These are phyloP conservation scores for Calypte anna DNA, from an alignment of 2,113 vertebrate species.

Conservation along the genomic window DNA sequence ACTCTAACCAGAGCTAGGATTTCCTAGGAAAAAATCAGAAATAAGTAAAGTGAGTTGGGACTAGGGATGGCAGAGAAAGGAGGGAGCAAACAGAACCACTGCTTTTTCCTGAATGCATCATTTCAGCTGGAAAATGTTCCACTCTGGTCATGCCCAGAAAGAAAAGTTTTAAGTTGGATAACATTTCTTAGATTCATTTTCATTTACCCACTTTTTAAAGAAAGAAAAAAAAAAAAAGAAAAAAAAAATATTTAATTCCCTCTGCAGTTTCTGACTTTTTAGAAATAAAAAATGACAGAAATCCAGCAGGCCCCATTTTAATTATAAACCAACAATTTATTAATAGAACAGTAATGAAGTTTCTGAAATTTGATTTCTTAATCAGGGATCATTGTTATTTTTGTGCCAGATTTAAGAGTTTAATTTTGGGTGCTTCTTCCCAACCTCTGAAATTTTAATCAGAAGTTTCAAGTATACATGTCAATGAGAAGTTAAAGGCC, in stretches of 20 bases:
- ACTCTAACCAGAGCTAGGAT: neutral
- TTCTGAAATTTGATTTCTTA: conserved; percentile 69
- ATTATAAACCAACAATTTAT: conserved; percentile 24
- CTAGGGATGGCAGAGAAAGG: neutral
- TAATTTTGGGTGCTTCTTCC: conserved; percentile 68
- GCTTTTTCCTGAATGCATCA: neutral
- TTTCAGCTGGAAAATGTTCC: neutral
- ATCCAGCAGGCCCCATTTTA: neutral
- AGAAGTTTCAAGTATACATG: conserved; percentile 67
- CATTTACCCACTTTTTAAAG: neutral
- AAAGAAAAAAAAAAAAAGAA: too few relatives aligned
- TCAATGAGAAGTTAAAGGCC: conserved; percentile 75
- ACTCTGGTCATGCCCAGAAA: neutral
- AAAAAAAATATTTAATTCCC: conserved; percentile 26
- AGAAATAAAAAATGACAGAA: conserved; percentile 27
- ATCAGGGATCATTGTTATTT: conserved; percentile 58
- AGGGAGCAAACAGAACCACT: neutral
- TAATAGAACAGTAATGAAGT: conserved; percentile 35
- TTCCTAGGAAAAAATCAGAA: neutral
- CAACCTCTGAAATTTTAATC: conserved; percentile 78
- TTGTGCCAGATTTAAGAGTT: conserved; percentile 74
- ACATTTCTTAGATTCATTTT: conserved; percentile 2
- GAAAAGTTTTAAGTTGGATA: neutral
- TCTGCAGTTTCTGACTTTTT: neutral
- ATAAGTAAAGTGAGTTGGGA: neutral